Base-by-base conservation (phyloP, 2,888 invertebrate species). In the Cremastobaeus sp. region DNA sequence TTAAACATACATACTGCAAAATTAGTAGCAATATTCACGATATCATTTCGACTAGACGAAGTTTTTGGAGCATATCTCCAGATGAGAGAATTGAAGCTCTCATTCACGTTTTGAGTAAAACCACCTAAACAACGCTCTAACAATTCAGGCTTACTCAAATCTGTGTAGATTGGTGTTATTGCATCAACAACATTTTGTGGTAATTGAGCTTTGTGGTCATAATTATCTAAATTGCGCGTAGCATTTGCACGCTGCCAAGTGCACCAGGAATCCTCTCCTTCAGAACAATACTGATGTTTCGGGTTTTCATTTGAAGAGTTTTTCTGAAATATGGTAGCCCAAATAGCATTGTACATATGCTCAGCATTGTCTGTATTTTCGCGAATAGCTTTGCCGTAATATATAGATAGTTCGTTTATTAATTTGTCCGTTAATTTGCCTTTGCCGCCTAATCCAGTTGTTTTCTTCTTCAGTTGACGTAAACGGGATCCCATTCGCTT, bases 401-500 rank as follows among this genome's bases (percentile, higher is more conserved):
- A 57, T 0, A 20, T 55, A 3, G 43, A 15, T n/a, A n/a, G n/a
- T n/a, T n/a, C n/a, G n/a, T n/a, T n/a, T n/a, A 25, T 25, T 25
- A 8, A 3, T 25, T 41, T 66, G 47, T 45, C 66, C 59, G 17
- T 66, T 59, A 28, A 72, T 66, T 8, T 52, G 17, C 57, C 60
- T 45, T 41, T 52, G 3, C 57, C 59, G 12, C 60, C 65, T 15
- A 55, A 35, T 35, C 39, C 39, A n/a, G 18, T 41, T 17, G 8
- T 35, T 8, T 34, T 25, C 45, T 65, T 54, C 41, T 54, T 65
- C 11, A 65, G 12, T 14, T 65, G 18, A 9, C 48, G 70, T 30
- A 70, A 35, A 21, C 37, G 45, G 14, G 62, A 45, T 15, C 60
- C 60, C 57, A 72, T 50, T 12, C 72, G 41, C 52, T 66, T 72